Evolutionary conservation across 2,888 invertebrate species (phyloP), one percentile per base, ranked within the genome.

Genomic region (Meghimatium bilineatum): DNA sequence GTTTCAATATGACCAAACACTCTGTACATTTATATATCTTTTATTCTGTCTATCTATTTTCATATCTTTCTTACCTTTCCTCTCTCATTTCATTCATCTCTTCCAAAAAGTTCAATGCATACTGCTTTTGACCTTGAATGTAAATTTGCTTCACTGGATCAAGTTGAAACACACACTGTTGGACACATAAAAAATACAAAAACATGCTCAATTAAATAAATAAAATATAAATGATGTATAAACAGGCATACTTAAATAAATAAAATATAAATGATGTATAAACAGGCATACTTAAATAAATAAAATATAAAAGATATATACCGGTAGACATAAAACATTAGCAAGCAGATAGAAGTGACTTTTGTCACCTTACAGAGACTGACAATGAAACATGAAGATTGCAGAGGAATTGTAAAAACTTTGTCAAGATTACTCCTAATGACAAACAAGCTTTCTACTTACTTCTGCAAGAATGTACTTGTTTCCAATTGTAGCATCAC

Each of bases 71-170:
- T 74, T 85, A 91, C 91, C 91, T 90, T 85, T 91, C 90, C 83
- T 90, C 90, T 67, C 84, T 88, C n/a, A 88, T 81, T 26, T 88
- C 88, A 72, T 89, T 87, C 12, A 86, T 44, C 10, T 89, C 87
- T 52, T 90, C 87, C 20, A 92, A 86, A 86, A 92, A 91, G 86
- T 90, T 92, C 26, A 92, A 87, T 0, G 89, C 88, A 87, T 90
- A 92, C 86, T 91, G 91, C 76, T 91, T 91, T 83, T 90, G 90
- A 80, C 91, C 92, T 63, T 88, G 86, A 23, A 89, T 87, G 84
- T 89, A 92, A 12, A 86, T 87, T 44, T 86, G 85, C 79, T 87
- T 85, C 32, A 85, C 60, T 1, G 90, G 90, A 80, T 91, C 90
- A 12, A 90, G 81, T 34, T 88, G 83, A 63, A 92, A 90, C 29